These are phyloP conservation scores for Petrolisthes cinctipes DNA, from an alignment of 2,888 invertebrate species.

Conservation along the genomic window DNA sequence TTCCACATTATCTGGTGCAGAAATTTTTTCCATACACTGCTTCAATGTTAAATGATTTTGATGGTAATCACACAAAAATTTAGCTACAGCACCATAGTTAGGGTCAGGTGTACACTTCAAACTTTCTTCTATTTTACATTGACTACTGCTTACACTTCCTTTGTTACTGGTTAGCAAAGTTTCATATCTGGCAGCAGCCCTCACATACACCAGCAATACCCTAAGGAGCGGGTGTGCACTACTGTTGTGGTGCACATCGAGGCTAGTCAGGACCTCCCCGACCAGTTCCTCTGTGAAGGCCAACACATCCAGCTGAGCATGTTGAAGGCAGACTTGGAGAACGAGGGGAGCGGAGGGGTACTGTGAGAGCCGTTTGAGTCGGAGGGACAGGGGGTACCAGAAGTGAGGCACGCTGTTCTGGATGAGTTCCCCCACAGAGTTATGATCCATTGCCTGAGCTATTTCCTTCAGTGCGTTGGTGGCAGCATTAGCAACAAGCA, in stretches of 20 bases:
- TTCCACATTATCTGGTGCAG: neutral
- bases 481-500: constrained; percentile 40
- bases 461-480: constrained; percentile 37
- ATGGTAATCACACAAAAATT: constrained; percentile 20
- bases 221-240: constrained; percentile 45
- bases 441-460: constrained; percentile 38
- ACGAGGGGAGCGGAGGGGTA: constrained; percentile 54
- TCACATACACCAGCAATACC: constrained; percentile 47
- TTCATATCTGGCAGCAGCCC: constrained; percentile 32
- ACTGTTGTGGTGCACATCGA: constrained; percentile 46
- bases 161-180: neutral
- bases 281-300: constrained; percentile 60
- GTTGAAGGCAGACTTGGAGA: constrained; percentile 48
- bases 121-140: neutral
- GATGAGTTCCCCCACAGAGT: constrained; percentile 45
- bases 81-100: constrained; percentile 4
- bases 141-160: neutral
- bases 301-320: constrained; percentile 33
- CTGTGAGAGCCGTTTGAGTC: constrained; percentile 38
- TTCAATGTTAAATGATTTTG: constrained; percentile 19
- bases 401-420: constrained; percentile 49
- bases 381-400: constrained; percentile 61
- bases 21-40: neutral
- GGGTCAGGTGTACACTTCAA: neutral
- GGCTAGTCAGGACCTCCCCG: constrained; percentile 46